Evolutionary conservation across 2,888 invertebrate genomes (phyloP).

Genomic region (Nemapogon koenigi): DNA sequence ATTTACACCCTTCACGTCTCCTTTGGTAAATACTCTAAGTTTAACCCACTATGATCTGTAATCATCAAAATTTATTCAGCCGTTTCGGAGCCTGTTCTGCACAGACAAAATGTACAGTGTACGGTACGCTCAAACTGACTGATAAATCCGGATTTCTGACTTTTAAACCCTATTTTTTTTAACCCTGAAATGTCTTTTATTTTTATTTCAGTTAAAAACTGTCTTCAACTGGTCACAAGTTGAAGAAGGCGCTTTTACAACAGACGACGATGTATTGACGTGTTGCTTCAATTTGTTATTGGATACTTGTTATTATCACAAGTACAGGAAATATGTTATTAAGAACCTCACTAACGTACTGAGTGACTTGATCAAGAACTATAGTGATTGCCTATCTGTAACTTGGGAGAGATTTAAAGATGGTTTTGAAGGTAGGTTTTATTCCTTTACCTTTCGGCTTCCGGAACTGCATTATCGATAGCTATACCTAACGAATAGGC

Average conservation of each 20-base stretch:
- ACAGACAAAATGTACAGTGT: neutral
- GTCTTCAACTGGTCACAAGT: slow-evolving; percentile 21
- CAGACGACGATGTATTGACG: slow-evolving; percentile 10
- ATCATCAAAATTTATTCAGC: too few species aligned
- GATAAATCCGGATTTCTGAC: neutral
- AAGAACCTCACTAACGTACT: slow-evolving; percentile 22
- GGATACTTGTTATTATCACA: slow-evolving; percentile 23
- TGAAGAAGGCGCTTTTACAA: neutral
- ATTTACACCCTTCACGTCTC: too few species aligned
- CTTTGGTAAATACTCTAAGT: neutral
- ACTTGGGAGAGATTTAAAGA: slow-evolving; percentile 25
- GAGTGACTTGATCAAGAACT: slow-evolving; percentile 22
- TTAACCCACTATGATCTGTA: neutral
- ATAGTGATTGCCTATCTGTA: slow-evolving; percentile 19
- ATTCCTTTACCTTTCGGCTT: neutral
- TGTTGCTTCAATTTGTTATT: slow-evolving; percentile 19
- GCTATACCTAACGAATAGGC: too few species aligned
- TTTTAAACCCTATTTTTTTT: neutral
- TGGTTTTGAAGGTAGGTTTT: slow-evolving; percentile 22
- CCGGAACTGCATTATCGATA: too few species aligned
- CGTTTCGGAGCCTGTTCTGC: too few species aligned
- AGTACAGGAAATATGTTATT: slow-evolving; percentile 14
- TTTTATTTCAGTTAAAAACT: slow-evolving; percentile 24
- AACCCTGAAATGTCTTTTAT: neutral
- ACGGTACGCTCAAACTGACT: too few species aligned